These are phyloP conservation scores for Heliothis virescens DNA, from an alignment of 1,140 invertebrate species.

Conservation along the genomic window DNA sequence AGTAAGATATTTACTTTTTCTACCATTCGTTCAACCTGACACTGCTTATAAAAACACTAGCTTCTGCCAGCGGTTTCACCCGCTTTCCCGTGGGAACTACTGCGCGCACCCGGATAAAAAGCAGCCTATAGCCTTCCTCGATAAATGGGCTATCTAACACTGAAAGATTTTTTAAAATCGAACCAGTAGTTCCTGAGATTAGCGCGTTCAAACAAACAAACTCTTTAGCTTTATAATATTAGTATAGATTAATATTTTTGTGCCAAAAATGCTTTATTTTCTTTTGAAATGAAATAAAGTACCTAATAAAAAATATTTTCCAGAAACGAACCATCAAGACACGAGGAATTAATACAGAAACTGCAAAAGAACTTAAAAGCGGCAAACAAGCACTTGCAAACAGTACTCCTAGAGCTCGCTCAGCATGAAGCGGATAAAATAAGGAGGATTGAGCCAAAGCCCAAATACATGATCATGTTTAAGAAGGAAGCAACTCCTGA, in stretches of 20 bases:
- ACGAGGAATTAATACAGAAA: conserved; percentile 91
- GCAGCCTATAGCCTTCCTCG: too few species aligned
- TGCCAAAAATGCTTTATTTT: too few species aligned
- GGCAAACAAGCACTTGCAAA: conserved; percentile 88
- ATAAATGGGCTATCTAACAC: too few species aligned
- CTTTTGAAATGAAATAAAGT: too few species aligned
- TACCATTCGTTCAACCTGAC: not conserved
- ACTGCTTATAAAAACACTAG: not conserved
- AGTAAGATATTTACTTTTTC: conserved; percentile 84
- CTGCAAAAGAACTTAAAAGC: conserved; percentile 88
- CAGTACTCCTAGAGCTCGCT: conserved; percentile 89
- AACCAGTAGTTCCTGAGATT: too few species aligned
- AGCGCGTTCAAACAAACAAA: too few species aligned
- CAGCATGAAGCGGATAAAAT: conserved; percentile 88
- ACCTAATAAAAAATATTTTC: conserved; percentile 48
- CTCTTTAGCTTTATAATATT: too few species aligned
- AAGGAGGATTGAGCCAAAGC: conserved; percentile 83
- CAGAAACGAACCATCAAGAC: conserved; percentile 89
- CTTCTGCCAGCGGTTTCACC: too few species aligned
- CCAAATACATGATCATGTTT: conserved; percentile 87
- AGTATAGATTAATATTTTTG: too few species aligned
- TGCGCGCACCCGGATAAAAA: too few species aligned
- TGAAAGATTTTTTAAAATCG: too few species aligned
- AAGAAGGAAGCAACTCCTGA: conserved; percentile 92
- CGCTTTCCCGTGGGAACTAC: too few species aligned